Conservation (phyloP, 1,140 invertebrate genomes). For the Mesaphorura yosii region DNA sequence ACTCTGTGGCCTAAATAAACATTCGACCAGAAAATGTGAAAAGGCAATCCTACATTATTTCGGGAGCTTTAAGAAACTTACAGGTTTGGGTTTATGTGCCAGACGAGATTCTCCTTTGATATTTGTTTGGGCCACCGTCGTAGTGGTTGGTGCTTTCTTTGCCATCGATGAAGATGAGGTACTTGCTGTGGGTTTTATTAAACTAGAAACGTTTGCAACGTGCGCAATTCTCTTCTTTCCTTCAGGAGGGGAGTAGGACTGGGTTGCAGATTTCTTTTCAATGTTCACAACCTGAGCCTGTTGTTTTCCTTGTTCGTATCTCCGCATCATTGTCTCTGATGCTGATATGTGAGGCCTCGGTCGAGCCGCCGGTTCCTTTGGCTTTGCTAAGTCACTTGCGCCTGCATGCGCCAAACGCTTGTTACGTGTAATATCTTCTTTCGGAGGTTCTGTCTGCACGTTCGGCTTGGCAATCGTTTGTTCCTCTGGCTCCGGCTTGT, state of each 20-base stretch:
- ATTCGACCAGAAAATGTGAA: neutral
- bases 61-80: constrained; percentile 31
- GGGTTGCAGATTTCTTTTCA: neutral
- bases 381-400: no score
- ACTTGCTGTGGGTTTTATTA: constrained; percentile 10
- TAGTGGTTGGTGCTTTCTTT: constrained; percentile 6
- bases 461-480: no score
- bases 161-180: neutral
- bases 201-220: constrained; percentile 30
- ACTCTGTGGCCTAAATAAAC: neutral
- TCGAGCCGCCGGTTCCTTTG: no score
- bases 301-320: no score
- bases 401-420: no score
- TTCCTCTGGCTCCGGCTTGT: no score
- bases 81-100: constrained; percentile 59
- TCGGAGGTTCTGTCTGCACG: no score
- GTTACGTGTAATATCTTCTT: no score
- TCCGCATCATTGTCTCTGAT: no score
- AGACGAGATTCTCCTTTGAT: constrained; percentile 51
- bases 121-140: constrained; percentile 46
- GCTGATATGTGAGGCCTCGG: no score
- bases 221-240: constrained; percentile 33
- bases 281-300: constrained; percentile 24
- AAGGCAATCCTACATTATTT: neutral
- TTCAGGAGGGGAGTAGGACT: neutral